These are phyloP conservation scores for Channallabes apus DNA, from an alignment of 2,797 vertebrate genomes.

Conservation along the genomic window DNA sequence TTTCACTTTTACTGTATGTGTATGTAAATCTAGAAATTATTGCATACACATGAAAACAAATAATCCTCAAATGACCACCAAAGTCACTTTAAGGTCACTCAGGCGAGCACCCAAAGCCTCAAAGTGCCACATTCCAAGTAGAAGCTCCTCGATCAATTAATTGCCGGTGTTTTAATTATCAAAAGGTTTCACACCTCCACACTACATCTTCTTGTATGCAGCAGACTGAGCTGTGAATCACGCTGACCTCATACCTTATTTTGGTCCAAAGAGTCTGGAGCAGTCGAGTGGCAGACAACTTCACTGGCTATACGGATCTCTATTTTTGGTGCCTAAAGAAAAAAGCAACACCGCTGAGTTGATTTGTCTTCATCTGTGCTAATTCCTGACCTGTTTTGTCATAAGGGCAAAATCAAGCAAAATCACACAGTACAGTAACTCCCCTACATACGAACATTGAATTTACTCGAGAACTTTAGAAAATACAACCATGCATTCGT, in stretches of 20 bases:
- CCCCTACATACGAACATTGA: no score
- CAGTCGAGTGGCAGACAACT: conserved; percentile 16
- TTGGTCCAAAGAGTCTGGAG: conserved; percentile 38
- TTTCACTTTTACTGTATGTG: neutral
- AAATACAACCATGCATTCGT: no score
- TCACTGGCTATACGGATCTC: conserved; percentile 29
- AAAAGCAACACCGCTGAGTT: conserved; percentile 3
- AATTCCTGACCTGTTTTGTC: neutral
- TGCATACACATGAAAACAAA: neutral
- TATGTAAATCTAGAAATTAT: neutral
- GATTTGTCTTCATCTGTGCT: conserved; percentile 14
- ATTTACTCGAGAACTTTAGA: no score
- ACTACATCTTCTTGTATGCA: conserved; percentile 22
- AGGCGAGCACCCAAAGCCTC: neutral
- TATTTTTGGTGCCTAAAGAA: neutral
- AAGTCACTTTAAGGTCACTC: conserved; percentile 3
- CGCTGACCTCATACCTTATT: conserved; percentile 45
- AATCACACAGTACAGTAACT: no score
- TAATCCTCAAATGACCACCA: neutral
- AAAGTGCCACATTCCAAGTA: conserved; percentile 35
- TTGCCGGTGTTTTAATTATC: conserved; percentile 40
- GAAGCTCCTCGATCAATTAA: conserved; percentile 23
- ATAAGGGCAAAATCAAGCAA: neutral
- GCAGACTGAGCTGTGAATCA: conserved; percentile 24
- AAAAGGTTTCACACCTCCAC: conserved; percentile 32